A percentile compares a stretch with the other conserved stretches of the same genome.
phyloP scores from a whole-genome alignment of 2,888 invertebrate genomes.

The Nomada goodeniana region DNA sequence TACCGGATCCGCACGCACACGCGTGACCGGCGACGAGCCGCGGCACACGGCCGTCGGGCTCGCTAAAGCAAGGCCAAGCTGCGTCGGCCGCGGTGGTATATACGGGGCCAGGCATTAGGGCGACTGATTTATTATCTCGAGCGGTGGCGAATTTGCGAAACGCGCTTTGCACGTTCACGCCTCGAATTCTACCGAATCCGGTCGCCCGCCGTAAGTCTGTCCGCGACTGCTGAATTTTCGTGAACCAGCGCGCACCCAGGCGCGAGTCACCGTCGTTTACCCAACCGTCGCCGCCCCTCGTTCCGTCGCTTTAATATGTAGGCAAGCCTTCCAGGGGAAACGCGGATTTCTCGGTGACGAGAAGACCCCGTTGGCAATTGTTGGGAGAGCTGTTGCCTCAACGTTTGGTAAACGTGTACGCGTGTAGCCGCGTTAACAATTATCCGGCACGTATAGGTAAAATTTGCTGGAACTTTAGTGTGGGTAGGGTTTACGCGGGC shows the following conservation, averaged over 20 bases:
- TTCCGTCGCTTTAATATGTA: neutral
- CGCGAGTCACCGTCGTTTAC: neutral
- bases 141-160: slow-evolving; percentile 56
- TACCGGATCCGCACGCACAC: too few species aligned
- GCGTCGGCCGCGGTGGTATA: slow-evolving; percentile 19
- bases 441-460: too few species aligned
- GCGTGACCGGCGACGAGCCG: slow-evolving; percentile 17
- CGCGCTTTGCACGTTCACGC: slow-evolving; percentile 49
- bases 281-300: neutral
- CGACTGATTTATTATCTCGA: slow-evolving; percentile 67
- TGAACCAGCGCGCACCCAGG: neutral
- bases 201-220: slow-evolving; percentile 1
- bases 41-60: slow-evolving; percentile 21
- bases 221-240: slow-evolving; percentile 2
- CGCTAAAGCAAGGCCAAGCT: slow-evolving; percentile 29
- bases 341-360: neutral
- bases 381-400: neutral
- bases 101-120: slow-evolving; percentile 52
- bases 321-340: neutral
- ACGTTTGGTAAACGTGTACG: neutral
- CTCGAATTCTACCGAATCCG: slow-evolving; percentile 48
- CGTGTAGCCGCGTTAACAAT: too few species aligned
- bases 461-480: too few species aligned
- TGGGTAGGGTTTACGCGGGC: too few species aligned
- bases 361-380: neutral